Evolutionary conservation across 2,113 vertebrate species (phyloP).

Genomic region (Chamaetylas fuelleborni): DNA sequence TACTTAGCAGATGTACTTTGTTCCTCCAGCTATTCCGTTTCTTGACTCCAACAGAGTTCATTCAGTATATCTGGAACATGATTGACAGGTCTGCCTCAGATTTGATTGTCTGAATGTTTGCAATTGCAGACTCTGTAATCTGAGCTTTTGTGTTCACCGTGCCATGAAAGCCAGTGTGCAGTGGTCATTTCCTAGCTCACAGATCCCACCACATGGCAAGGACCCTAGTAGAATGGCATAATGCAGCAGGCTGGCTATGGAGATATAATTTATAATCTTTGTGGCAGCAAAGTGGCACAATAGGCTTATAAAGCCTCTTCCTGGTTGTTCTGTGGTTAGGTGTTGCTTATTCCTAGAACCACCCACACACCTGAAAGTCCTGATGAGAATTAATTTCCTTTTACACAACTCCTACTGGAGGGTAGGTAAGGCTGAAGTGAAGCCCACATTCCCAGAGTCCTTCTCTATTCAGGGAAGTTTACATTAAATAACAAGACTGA

Average conservation of each 20-base stretch:
- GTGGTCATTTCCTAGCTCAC: neutral
- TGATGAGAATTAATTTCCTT: slow-evolving; percentile 30
- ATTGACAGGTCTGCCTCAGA: neutral
- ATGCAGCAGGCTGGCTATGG: neutral
- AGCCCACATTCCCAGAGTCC: neutral
- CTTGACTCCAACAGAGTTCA: neutral
- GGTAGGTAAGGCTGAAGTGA: neutral
- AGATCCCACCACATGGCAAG: neutral
- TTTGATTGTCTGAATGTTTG: neutral
- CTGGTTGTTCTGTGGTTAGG: slow-evolving; percentile 35
- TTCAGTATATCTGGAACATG: neutral
- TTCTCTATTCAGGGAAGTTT: neutral
- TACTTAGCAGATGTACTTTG: neutral
- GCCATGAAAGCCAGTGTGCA: neutral
- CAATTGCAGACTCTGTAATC: neutral
- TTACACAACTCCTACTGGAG: neutral
- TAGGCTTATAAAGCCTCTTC: neutral
- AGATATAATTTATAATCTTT: neutral
- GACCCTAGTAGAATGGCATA: neutral
- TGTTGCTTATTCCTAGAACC: slow-evolving; percentile 64
- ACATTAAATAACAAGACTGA: neutral
- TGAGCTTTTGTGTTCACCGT: neutral
- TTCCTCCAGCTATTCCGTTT: neutral
- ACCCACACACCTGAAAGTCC: slow-evolving; percentile 52
- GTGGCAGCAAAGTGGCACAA: neutral